Base-by-base conservation (phyloP, 2,113 vertebrate genomes). In the Polypterus bichir region DNA sequence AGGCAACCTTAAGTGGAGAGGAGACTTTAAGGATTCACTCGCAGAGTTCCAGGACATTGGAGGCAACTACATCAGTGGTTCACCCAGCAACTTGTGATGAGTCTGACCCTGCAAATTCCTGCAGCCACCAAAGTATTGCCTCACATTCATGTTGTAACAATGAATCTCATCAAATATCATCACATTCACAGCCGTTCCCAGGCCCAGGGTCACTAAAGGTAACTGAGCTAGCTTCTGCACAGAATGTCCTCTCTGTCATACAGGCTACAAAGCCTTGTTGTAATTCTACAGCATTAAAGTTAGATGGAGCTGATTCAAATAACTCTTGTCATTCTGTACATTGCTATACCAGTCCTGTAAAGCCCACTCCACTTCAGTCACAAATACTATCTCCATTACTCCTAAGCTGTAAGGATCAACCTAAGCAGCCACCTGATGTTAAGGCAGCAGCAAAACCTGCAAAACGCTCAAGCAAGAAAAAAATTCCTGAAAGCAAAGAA, bases 381-480 rank as follows among this genome's bases (percentile, higher is more conserved):
- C 79, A 83, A 47, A 61, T 47, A 46, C 69, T 57, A 46, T 48
- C 44, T 62, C 44, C 48, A 11, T 9, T 64, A 9, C 48, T 62
- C 9, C 54, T 59, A 46, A 52, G 57, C 57, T 59, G 62, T 61
- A 63, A 74, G 46, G 65, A 62, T 48, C 59, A 44, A 9, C 51
- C 59, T 47, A 65, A 55, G 45, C 66, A 62, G 59, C 53, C 64
- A 47, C 63, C 61, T 9, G 66, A 76, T 6, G 49, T 49, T 53
- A 73, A 69, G 63, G 57, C 44, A 1, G 45, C 54, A 9, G 47
- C 59, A 11, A 73, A 69, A 27, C 77, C 88, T 62, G 78, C 84
- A 66, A 85, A 80, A 77, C 86, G 71, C 66, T 78, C 84, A 60
- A 66, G 84, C 64, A 89, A 85, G 71, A 87, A 87, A 72, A 64